These are phyloP conservation scores for Abrostola tripartita DNA, from an alignment of 2,888 invertebrate species.

Conservation along the genomic window DNA sequence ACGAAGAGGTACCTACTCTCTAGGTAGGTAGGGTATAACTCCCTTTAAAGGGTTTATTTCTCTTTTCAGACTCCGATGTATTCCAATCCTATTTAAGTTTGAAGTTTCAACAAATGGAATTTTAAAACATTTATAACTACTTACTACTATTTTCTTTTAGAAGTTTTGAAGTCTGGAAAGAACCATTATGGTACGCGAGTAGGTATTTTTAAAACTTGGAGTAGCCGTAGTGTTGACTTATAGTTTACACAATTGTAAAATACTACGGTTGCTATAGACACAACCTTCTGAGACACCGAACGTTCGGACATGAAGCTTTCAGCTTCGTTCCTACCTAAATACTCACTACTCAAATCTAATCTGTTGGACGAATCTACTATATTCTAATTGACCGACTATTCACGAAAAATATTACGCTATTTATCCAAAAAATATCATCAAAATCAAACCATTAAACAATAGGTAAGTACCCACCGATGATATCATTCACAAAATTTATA, in stretches of 20 bases:
- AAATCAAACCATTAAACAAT: slow-evolving; percentile 7
- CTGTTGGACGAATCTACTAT: no score
- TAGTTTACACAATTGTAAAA: no score
- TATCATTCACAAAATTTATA: slow-evolving; percentile 44
- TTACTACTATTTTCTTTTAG: slow-evolving; percentile 28
- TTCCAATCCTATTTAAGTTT: slow-evolving; percentile 16
- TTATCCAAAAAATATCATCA: not conserved
- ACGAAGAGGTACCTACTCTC: no score
- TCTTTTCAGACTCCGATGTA: slow-evolving; percentile 20
- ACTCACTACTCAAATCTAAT: no score
- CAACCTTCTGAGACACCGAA: no score
- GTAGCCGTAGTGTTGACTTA: not conserved
- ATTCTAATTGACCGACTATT: no score
- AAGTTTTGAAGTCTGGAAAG: slow-evolving; percentile 15
- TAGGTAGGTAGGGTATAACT: no score
- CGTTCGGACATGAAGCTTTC: no score
- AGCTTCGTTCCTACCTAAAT: no score
- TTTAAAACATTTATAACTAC: slow-evolving; percentile 19
- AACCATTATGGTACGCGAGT: slow-evolving; percentile 13
- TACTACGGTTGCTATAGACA: no score
- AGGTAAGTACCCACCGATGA: slow-evolving; percentile 25
- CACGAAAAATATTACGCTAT: no score
- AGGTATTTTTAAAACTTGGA: slow-evolving; percentile 11
- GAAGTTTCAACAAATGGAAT: slow-evolving; percentile 26
- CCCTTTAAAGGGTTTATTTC: slow-evolving; percentile 23